A percentile compares a stretch with the other conserved stretches of the same genome.
phyloP scores from a whole-genome alignment of 2,888 invertebrate genomes.

The Eustalomyia histrio region DNA sequence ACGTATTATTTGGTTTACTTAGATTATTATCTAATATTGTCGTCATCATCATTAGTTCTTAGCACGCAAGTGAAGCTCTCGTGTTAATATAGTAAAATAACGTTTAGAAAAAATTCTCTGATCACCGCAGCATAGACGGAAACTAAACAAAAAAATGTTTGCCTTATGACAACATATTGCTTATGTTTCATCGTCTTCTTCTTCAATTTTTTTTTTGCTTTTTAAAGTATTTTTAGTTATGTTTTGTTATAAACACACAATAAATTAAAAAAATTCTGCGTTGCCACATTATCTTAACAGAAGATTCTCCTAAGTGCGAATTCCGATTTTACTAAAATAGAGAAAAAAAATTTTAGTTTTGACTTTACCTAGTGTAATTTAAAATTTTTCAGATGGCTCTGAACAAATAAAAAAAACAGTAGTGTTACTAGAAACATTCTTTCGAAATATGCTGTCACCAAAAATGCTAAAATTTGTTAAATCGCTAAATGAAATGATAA shows the following conservation, averaged over 20 bases:
- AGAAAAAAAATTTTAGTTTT: too few species aligned
- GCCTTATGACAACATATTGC: constrained; percentile 60
- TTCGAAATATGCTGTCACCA: too few species aligned
- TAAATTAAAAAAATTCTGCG: constrained; percentile 1
- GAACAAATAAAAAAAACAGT: too few species aligned
- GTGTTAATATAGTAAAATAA: constrained; percentile 7
- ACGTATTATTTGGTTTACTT: constrained; percentile 13
- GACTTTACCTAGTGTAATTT: too few species aligned
- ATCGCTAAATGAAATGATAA: too few species aligned
- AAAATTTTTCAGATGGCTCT: too few species aligned
- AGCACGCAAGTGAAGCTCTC: constrained; percentile 1
- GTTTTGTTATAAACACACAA: constrained; percentile 20
- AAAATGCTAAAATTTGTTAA: too few species aligned
- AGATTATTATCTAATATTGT: constrained; percentile 20
- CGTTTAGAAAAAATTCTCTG: constrained; percentile 16
- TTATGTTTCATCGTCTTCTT: constrained; percentile 55
- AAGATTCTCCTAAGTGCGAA: too few species aligned
- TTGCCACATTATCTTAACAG: too few species aligned
- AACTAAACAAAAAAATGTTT: constrained; percentile 34
- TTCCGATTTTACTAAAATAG: too few species aligned
- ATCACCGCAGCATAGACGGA: constrained; percentile 39
- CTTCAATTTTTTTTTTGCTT: constrained; percentile 21
- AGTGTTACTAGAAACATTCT: too few species aligned
- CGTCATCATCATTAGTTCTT: constrained; percentile 32
- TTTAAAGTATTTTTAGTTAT: constrained; percentile 36